Base-by-base conservation (phyloP, 1,140 invertebrate genomes). In the Samia ricini region DNA sequence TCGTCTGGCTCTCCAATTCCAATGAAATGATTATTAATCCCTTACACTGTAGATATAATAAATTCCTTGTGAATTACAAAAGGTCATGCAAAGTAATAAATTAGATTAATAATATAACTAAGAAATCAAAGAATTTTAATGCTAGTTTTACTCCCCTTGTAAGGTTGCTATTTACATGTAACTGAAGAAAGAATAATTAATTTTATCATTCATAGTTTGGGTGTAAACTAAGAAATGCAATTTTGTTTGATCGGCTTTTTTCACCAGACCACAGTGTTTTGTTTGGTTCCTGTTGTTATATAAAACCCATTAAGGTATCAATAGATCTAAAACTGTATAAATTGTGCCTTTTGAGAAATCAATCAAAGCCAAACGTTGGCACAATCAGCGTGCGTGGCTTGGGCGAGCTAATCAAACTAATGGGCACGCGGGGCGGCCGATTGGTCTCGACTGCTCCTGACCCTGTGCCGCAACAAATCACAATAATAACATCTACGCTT, bases 351-450 rank as follows among this genome's bases (percentile, higher is more conserved):
- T 42, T 76, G 81, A 65, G 77, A 72, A 81, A 87, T 87, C 84
- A 87, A 87, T 87, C 84, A 83, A 82, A 81, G 77, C 66, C 70
- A 66, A 81, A 71, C 72, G 72, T 73, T 81, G 77, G 74, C 76
- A 85, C 85, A 86, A 88, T 86, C 83, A 77, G 76, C 76, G 75
- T 79, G 76, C 82, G 85, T 83, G 81, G 81, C 72, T 69, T 72
- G 78, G 73, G 79, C 77, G 75, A 82, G 83, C 85, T 86, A 86
- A 88, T 88, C 85, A 83, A 84, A 83, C 78, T 88, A 88, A 86
- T 85, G 83, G 82, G 55, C 66, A 72, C 73, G 51, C 78, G 78
- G 81, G 74, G 71, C 68, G 69, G 61, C 59, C 68, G 65, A 76
- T 72, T 69, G 73, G 64, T 60, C 62, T 61, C 63, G 33, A 42